These are phyloP conservation scores for Australoheros facetus DNA, from an alignment of 2,797 vertebrate species.

Conservation along the genomic window DNA sequence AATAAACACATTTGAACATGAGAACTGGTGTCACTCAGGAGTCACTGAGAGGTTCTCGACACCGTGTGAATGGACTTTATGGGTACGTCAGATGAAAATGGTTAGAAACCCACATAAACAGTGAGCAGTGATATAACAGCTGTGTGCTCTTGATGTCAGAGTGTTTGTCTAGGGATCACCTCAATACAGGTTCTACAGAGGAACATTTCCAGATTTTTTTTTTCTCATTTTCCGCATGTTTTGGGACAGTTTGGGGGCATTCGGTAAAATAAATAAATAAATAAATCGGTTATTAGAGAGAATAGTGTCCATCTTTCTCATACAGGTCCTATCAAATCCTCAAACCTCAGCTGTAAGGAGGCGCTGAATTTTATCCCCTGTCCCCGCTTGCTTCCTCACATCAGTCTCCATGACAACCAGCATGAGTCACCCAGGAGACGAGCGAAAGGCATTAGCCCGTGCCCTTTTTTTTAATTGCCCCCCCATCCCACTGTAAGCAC, in stretches of 20 bases:
- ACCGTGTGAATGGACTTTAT: neutral
- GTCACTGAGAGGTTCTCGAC: neutral
- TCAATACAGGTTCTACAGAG: neutral
- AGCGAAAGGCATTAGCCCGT: slow-evolving; percentile 32
- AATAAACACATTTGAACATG: neutral
- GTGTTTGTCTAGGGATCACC: neutral
- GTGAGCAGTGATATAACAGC: neutral
- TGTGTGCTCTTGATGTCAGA: neutral
- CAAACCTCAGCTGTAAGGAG: slow-evolving; percentile 8
- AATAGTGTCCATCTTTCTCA: neutral
- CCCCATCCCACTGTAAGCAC: slow-evolving; percentile 19
- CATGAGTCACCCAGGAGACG: slow-evolving; percentile 59
- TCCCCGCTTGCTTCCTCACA: slow-evolving; percentile 22
- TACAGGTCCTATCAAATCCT: neutral
- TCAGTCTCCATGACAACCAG: slow-evolving; percentile 71
- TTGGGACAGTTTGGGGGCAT: neutral
- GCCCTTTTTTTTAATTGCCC: slow-evolving; percentile 39
- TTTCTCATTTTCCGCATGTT: neutral
- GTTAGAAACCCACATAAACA: neutral
- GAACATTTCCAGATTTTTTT: neutral
- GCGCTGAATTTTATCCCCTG: slow-evolving; percentile 19
- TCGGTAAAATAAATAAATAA: neutral
- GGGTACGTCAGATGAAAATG: neutral
- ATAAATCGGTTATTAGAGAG: neutral
- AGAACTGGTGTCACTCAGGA: neutral